Evolutionary conservation across 2,113 vertebrate species (phyloP).

Genomic region (Pagrus major): DNA sequence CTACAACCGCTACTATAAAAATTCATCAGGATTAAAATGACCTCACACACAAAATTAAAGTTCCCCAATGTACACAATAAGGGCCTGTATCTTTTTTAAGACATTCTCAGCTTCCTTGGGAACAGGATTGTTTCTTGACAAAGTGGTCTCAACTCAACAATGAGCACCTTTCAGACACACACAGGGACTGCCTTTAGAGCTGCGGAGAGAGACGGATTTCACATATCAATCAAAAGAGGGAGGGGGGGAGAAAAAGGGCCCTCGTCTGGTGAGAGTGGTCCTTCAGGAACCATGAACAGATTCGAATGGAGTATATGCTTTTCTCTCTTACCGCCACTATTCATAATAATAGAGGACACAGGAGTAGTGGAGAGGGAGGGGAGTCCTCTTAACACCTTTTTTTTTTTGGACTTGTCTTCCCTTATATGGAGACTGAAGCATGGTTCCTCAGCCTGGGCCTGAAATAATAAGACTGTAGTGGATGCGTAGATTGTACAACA

Average conservation of each 20-base stretch:
- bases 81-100: slow-evolving; percentile 86
- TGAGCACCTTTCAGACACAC: slow-evolving; percentile 87
- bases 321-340: slow-evolving; percentile 75
- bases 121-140: slow-evolving; percentile 89
- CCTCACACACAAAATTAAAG: slow-evolving; percentile 90
- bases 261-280: slow-evolving; percentile 79
- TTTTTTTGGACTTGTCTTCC: slow-evolving; percentile 40
- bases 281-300: slow-evolving; percentile 79
- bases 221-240: slow-evolving; percentile 89
- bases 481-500: slow-evolving; percentile 56
- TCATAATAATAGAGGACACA: slow-evolving; percentile 68
- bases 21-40: slow-evolving; percentile 91
- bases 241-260: slow-evolving; percentile 57
- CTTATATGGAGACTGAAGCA: slow-evolving; percentile 34
- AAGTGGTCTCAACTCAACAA: slow-evolving; percentile 86
- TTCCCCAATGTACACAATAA: slow-evolving; percentile 85
- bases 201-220: slow-evolving; percentile 86
- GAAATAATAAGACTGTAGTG: slow-evolving; percentile 58
- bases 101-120: slow-evolving; percentile 85
- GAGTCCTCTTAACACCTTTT: slow-evolving; percentile 63
- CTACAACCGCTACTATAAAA: slow-evolving; percentile 86
- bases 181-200: slow-evolving; percentile 85
- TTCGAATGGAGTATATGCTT: slow-evolving; percentile 80
- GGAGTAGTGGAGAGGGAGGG: slow-evolving; percentile 53
- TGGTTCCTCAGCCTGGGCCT: slow-evolving; percentile 27